A percentile compares a stretch with the other conserved stretches of the same genome.
Conservation (phyloP, 1,140 invertebrate species). For the Aphis gossypii region DNA sequence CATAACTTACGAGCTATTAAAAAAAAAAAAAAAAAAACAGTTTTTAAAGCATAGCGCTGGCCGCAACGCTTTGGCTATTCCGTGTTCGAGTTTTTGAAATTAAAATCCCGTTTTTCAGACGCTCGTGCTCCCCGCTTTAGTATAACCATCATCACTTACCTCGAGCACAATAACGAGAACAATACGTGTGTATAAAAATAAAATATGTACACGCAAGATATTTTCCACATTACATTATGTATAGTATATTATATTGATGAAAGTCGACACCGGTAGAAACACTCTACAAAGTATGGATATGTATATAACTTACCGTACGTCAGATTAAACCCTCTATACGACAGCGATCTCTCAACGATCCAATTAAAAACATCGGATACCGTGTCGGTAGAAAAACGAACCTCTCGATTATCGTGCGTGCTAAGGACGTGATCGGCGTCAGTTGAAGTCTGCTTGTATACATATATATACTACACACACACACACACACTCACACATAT, state of each 20-base stretch:
- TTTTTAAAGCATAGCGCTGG: background rate
- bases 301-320: background rate
- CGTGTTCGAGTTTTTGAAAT: background rate
- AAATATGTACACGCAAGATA: background rate
- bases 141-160: background rate
- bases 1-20: no score
- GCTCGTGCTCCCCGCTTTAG: no score
- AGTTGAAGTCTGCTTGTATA: background rate
- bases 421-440: background rate
- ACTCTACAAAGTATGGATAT: background rate
- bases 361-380: constrained; percentile 9
- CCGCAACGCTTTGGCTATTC: background rate
- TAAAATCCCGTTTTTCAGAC: background rate
- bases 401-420: background rate
- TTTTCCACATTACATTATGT: background rate
- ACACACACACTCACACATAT: background rate
- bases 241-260: background rate
- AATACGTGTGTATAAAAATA: background rate
- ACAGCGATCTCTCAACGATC: background rate
- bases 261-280: background rate
- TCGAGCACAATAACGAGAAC: background rate
- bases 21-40: no score
- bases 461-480: background rate
- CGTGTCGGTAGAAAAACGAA: background rate
- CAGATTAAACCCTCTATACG: background rate